Evolutionary conservation across 1,140 invertebrate genomes (phyloP).

Genomic region (Thaumatotibia leucotreta): DNA sequence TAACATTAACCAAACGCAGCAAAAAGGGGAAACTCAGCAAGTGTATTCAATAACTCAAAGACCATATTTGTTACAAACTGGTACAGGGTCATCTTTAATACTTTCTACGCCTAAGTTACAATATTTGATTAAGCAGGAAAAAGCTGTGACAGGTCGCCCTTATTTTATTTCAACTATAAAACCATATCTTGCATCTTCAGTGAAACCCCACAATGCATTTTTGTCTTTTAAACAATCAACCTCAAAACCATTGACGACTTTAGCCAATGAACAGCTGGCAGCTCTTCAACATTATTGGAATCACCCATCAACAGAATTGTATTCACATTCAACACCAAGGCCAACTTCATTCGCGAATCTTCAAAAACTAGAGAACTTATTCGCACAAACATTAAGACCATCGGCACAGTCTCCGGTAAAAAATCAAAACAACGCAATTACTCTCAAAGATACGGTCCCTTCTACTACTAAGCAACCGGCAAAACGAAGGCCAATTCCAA

Average conservation of each 20-base stretch:
- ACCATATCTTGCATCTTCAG: constrained; percentile 43
- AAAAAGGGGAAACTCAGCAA: constrained; percentile 25
- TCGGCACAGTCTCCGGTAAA: constrained; percentile 28
- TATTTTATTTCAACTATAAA: constrained; percentile 34
- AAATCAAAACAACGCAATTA: constrained; percentile 24
- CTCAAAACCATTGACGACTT: constrained; percentile 45
- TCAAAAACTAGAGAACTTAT: constrained; percentile 35
- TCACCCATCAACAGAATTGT: constrained; percentile 35
- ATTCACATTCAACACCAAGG: constrained; percentile 36
- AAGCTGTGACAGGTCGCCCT: constrained; percentile 30
- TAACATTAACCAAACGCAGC: constrained; percentile 23
- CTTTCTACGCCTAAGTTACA: constrained; percentile 46
- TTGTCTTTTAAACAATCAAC: constrained; percentile 43
- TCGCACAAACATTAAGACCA: constrained; percentile 35
- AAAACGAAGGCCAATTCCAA: constrained; percentile 69
- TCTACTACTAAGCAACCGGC: constrained; percentile 41
- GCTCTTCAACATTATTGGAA: constrained; percentile 59
- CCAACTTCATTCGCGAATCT: constrained; percentile 34
- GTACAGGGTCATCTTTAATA: constrained; percentile 32
- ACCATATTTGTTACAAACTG: constrained; percentile 38
- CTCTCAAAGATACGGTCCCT: constrained; percentile 20
- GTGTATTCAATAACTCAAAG: constrained; percentile 34
- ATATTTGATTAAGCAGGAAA: constrained; percentile 34
- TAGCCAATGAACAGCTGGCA: constrained; percentile 52
- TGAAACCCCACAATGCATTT: constrained; percentile 37